Evolutionary conservation across 2,888 invertebrate species (phyloP).

Genomic region (Papilio protenor): DNA sequence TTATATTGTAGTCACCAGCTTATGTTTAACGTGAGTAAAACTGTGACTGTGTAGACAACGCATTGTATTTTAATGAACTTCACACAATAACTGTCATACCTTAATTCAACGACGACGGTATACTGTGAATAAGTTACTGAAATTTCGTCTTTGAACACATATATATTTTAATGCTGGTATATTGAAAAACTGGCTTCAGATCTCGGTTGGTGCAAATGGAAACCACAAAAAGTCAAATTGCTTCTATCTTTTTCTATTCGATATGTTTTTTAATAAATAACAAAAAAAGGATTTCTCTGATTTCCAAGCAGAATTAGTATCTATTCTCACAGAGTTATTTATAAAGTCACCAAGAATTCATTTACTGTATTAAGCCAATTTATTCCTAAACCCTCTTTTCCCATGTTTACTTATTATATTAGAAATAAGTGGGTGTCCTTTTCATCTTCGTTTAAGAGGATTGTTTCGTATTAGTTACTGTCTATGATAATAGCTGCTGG

Average conservation of each 20-base stretch:
- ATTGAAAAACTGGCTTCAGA: not conserved
- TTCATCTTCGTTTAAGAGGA: slow-evolving; percentile 58
- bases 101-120: not conserved
- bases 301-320: too few relatives aligned
- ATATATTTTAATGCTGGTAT: not conserved
- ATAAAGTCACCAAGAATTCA: not conserved
- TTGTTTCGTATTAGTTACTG: slow-evolving; percentile 67
- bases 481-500: slow-evolving; percentile 63
- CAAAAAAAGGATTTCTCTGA: too few relatives aligned
- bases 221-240: not conserved
- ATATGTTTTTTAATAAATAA: not conserved
- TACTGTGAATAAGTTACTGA: not conserved
- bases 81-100: slow-evolving; percentile 9
- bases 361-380: not conserved
- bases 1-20: not conserved
- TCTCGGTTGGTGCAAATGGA: not conserved
- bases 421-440: slow-evolving; percentile 34
- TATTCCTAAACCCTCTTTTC: slow-evolving; percentile 1
- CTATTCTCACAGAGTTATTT: not conserved
- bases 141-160: not conserved
- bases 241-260: not conserved
- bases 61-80: slow-evolving; percentile 34
- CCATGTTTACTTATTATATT: slow-evolving; percentile 46
- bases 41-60: not conserved
- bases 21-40: not conserved